These are phyloP conservation scores for Trachymyrmex septentrionalis DNA, from an alignment of 1,140 invertebrate species.

Conservation along the genomic window DNA sequence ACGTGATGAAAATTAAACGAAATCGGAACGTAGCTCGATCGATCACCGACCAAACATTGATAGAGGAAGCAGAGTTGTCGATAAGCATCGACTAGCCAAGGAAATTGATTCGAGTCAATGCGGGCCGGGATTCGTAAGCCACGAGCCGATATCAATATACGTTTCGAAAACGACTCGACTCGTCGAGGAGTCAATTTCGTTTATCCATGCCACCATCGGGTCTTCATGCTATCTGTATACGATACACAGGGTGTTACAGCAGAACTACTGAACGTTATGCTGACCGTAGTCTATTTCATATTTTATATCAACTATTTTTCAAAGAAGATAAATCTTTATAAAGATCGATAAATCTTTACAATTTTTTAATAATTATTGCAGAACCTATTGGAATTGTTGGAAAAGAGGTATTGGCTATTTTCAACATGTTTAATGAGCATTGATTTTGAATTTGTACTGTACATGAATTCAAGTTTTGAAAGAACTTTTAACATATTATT, in stretches of 20 bases:
- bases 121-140: slow-evolving; percentile 52
- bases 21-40: slow-evolving; percentile 41
- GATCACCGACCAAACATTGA: slow-evolving; percentile 54
- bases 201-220: slow-evolving; percentile 36
- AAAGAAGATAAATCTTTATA: no score
- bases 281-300: not conserved
- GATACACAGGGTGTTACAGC: not conserved
- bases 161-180: slow-evolving; percentile 62
- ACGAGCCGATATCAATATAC: slow-evolving; percentile 62
- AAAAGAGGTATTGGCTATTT: not conserved
- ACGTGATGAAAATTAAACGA: slow-evolving; percentile 62
- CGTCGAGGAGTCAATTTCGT: slow-evolving; percentile 63
- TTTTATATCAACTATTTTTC: not conserved
- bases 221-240: slow-evolving; percentile 15
- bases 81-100: slow-evolving; percentile 60
- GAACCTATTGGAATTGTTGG: no score
- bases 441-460: not conserved
- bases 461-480: not conserved
- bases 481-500: not conserved
- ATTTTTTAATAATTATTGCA: not conserved
- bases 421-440: not conserved
- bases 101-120: slow-evolving; percentile 63
- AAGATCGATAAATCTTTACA: not conserved
- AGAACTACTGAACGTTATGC: not conserved
- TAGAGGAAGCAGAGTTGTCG: slow-evolving; percentile 51